Base-by-base conservation (phyloP, 1,140 invertebrate genomes). In the Drosophila busckii region DNA sequence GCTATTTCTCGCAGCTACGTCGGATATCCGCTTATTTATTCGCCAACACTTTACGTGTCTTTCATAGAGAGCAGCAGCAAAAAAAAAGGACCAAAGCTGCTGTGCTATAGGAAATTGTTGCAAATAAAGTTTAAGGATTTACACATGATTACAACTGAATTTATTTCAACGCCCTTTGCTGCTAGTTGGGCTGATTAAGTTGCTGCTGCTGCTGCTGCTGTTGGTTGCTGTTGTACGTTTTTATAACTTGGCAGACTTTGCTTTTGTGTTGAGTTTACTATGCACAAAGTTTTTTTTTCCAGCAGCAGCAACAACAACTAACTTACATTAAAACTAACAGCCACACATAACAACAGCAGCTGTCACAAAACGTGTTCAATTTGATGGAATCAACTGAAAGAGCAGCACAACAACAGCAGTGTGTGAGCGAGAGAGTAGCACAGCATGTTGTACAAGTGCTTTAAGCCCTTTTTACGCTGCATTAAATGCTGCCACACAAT, bases 71-170 rank as follows among this genome's bases (percentile, higher is more conserved):
- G 12, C 34, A n/a, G 20, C 15, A 15, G 34, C 13, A 10, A 6
- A 19, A 12, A n/a, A 19, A 9, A 9, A 2, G 6, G 25, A 17
- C 4, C 23, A 4, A 2, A 5, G 32, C 26, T 15, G 10, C n/a
- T 6, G 44, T 32, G 26, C 40, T 32, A 20, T 9, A 16, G 35
- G 29, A 44, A 59, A 59, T 35, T 19, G 32, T 41, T 15, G 40
- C 38, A 20, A 46, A 44, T 45, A 60, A 60, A 60, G 49, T 60
- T 54, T 45, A 60, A 45, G 56, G 56, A 60, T 60, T 60, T 60
- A 32, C 56, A 54, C 49, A 60, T 60, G 56, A 60, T 60, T 60
- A 60, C 34, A 54, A 32, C 40, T 54, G 56, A 54, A 45, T 60
- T 38, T 54, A 45, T 60, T n/a, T 31, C 15, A 50, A 45, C 40